Conservation (phyloP, 1,140 invertebrate genomes). For the Gonatopus flavifemur region DNA sequence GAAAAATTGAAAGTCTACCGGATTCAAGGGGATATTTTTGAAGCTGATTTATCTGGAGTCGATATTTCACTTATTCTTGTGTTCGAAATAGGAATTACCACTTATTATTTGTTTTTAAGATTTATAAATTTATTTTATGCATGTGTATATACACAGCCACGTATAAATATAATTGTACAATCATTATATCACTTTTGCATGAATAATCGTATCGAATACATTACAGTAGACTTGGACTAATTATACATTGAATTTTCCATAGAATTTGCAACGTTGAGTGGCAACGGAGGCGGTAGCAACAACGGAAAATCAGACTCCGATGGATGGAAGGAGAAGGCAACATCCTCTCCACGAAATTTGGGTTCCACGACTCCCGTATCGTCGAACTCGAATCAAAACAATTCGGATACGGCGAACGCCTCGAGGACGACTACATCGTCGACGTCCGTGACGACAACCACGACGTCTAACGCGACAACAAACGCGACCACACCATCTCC, state of each 20-base stretch:
- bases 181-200: too few species aligned
- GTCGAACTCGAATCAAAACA: slow-evolving; percentile 2
- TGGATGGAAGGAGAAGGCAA: slow-evolving; percentile 42
- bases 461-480: slow-evolving; percentile 24
- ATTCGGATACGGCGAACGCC: slow-evolving; percentile 21
- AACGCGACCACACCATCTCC: slow-evolving; percentile 27
- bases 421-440: slow-evolving; percentile 8
- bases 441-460: slow-evolving; percentile 32
- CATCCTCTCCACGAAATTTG: slow-evolving; percentile 13
- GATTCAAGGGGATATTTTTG: too few species aligned
- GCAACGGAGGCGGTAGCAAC: slow-evolving; percentile 24
- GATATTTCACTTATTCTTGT: too few species aligned
- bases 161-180: too few species aligned
- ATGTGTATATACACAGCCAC: too few species aligned
- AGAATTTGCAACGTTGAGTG: slow-evolving; percentile 32
- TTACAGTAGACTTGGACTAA: not conserved
- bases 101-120: too few species aligned
- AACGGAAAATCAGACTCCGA: slow-evolving; percentile 12
- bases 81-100: too few species aligned
- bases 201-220: too few species aligned
- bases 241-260: slow-evolving; percentile 23
- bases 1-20: too few species aligned
- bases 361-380: slow-evolving; percentile 8
- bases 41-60: too few species aligned
- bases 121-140: too few species aligned